Conservation (phyloP, 2,113 vertebrate species). For the Psilopogon haemacephalus region DNA sequence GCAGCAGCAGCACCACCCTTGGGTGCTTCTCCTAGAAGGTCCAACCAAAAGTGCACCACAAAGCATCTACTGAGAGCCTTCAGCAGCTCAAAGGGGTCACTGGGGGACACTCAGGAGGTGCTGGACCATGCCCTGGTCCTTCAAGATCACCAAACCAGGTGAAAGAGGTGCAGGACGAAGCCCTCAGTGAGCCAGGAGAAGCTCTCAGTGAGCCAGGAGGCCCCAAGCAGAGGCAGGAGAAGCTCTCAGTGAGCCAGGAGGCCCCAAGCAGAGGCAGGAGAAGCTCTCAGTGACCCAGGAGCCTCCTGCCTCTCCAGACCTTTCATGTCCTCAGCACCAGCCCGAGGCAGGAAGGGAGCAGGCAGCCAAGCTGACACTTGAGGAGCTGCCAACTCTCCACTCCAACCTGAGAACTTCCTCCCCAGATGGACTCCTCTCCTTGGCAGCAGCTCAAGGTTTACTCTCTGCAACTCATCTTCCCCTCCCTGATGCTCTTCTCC, state of each 20-base stretch:
- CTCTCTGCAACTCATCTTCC: neutral
- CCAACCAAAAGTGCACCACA: fast-evolving
- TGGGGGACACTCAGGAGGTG: too few species aligned
- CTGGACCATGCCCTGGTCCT: neutral
- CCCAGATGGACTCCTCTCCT: neutral
- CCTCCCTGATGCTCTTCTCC: neutral
- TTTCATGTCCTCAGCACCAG: neutral
- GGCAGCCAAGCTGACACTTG: neutral
- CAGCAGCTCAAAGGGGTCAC: too few species aligned
- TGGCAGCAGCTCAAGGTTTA: neutral
- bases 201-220: neutral
- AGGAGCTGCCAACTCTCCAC: neutral
- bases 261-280: neutral
- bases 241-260: neutral
- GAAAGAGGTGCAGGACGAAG: neutral
- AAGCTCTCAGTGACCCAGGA: neutral
- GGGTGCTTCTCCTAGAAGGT: neutral
- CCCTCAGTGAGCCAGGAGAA: neutral
- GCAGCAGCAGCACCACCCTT: fast-evolving
- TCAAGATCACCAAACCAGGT: neutral
- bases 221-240: neutral
- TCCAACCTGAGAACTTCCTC: neutral
- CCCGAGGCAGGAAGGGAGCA: neutral
- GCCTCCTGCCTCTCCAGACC: neutral
- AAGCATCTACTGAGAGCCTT: neutral